Evolutionary conservation across 2,888 invertebrate species (phyloP).

Genomic region (Sphaerophoria taeniata): DNA sequence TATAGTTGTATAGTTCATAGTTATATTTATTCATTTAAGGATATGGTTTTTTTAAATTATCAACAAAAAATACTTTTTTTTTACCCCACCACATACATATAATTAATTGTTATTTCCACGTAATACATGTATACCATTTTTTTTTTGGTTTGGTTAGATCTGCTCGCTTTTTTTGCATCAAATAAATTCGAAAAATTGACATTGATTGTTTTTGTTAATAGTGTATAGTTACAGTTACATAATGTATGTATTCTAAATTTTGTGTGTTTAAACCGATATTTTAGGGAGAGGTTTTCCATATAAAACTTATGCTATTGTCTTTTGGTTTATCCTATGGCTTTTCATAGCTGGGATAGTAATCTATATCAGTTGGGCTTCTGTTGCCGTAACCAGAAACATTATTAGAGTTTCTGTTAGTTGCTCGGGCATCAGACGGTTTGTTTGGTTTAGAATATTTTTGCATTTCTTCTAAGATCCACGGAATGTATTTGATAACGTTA

Average conservation of each 20-base stretch:
- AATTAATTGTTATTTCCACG: constrained; percentile 19
- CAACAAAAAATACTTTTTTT: constrained; percentile 50
- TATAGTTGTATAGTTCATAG: constrained; percentile 60
- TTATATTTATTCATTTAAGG: constrained; percentile 57
- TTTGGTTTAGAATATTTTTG: constrained; percentile 85
- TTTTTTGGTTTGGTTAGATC: constrained; percentile 58
- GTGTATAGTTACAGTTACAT: constrained; percentile 19
- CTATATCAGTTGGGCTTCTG: constrained; percentile 79
- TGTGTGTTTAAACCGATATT: constrained; percentile 35
- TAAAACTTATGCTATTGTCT: constrained; percentile 76
- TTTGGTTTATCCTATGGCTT: constrained; percentile 75
- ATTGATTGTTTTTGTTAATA: constrained; percentile 76
- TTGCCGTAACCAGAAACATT: constrained; percentile 78
- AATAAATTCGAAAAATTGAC: constrained; percentile 82
- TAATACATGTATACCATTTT: constrained; percentile 50
- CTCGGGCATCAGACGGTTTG: constrained; percentile 52
- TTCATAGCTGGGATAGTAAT: constrained; percentile 79
- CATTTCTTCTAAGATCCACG: constrained; percentile 91
- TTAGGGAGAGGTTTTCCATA: constrained; percentile 76
- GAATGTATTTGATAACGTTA: constrained; percentile 92
- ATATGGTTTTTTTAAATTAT: constrained; percentile 60
- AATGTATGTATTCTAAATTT: too few species aligned
- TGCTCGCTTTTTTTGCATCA: constrained; percentile 76
- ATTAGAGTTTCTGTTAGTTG: constrained; percentile 55
- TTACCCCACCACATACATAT: constrained; percentile 19